phyloP scores from a whole-genome alignment of 2,797 vertebrate species.

The Chiroxiphia lanceolata region DNA sequence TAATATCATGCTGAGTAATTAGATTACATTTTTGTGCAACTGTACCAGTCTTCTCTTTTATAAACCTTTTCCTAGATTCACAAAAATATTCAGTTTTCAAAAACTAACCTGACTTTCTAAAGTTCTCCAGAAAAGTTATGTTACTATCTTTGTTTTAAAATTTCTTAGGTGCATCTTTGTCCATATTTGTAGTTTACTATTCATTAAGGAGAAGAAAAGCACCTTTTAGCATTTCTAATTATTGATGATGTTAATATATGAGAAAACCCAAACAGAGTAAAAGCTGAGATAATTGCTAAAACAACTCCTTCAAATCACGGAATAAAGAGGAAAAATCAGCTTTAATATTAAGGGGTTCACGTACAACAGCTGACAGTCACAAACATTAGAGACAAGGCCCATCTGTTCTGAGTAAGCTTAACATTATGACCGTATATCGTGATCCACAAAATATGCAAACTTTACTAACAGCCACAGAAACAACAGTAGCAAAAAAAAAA shows the following conservation, averaged over 20 bases:
- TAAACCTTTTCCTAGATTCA: background rate
- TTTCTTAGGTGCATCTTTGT: background rate
- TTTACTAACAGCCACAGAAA: background rate
- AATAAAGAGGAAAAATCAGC: background rate
- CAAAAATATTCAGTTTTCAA: background rate
- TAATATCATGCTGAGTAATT: background rate
- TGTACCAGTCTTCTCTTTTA: background rate
- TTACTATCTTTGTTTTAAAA: background rate
- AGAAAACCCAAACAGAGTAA: background rate
- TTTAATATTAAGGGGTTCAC: background rate
- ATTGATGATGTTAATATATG: background rate
- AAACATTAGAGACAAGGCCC: background rate
- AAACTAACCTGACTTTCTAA: background rate
- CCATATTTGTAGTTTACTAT: background rate
- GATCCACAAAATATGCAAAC: background rate
- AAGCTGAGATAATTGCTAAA: background rate
- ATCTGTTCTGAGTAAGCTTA: background rate
- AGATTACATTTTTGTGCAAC: background rate
- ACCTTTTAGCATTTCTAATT: background rate
- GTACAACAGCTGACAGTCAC: background rate
- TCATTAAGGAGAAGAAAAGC: slow-evolving; percentile 13
- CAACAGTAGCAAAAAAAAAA: background rate
- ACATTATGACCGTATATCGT: background rate
- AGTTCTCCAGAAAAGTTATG: background rate
- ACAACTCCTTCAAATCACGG: background rate